Base-by-base conservation (phyloP, 1,140 invertebrate genomes). In the Brachionus manjavacas region DNA sequence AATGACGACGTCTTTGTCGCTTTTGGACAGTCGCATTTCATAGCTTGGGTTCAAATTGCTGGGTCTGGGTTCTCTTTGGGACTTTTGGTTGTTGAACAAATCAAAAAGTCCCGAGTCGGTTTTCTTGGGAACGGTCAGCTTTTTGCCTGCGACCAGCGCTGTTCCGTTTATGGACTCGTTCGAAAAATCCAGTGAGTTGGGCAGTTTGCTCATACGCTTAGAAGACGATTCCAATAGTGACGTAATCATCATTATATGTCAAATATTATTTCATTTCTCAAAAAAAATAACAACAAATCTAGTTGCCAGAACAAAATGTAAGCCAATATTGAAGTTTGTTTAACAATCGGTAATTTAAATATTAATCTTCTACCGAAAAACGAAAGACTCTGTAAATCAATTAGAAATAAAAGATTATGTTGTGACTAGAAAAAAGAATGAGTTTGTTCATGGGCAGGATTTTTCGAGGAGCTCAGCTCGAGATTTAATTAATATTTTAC, bases 231-330 rank as follows among this genome's bases (percentile, higher is more conserved):
- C 68, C n/a, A 39, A 31, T 7, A 72, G 35, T 72, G 68, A 72
- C 68, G 68, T 72, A 72, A 72, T 72, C 28, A 72, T 72, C 68
- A 72, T 72, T 41, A 16, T 31, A 12, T 43, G 39, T 72, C 31
- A 72, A 72, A 72, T 72, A 16, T 72, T 72, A 72, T 41, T 72
- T 72, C 68, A 72, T 72, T 72, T 72, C 35, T 28, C 23, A 16
- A 39, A 35, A 68, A 68, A 35, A 31, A 25, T 14, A 41, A 39
- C 4, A 7, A 16, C 28, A 68, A 68, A 68, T 68, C 66, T 68
- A 68, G 16, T 60, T 60, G 66, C 66, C 25, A 68, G 66, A 28
- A 14, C 8, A 68, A 68, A 68, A 68, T 68, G 66, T 68, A 6
- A 68, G 66, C 12, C 31, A 68, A 60, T 20, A 60, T 60, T 60